Percentiles rank a stretch among this genome's conserved stretches.
Conservation (phyloP, 1,140 invertebrate genomes). For the Drosophila bifasciata region DNA sequence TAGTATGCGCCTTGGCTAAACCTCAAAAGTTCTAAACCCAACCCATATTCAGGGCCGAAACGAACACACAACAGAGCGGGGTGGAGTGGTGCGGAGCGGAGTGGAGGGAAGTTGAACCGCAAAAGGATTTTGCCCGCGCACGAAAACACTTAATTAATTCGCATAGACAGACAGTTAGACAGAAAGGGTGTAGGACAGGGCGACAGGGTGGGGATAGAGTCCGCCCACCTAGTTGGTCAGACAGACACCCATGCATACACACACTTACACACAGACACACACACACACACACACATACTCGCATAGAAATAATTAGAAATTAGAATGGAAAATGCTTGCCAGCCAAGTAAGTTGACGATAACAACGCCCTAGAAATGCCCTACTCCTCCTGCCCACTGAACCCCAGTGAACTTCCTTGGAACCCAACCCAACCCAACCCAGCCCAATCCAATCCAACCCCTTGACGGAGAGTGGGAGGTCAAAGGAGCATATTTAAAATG, state of each 20-base stretch:
- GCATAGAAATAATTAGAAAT: slow-evolving; percentile 81
- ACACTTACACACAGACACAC: slow-evolving; percentile 1
- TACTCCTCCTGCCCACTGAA: background rate
- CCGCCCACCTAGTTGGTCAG: slow-evolving; percentile 69
- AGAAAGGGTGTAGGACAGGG: slow-evolving; percentile 5
- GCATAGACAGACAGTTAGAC: slow-evolving; percentile 69
- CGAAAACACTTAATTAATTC: slow-evolving; percentile 84
- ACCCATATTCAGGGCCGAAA: slow-evolving; percentile 1
- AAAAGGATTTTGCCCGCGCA: slow-evolving; percentile 82
- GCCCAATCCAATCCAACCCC: too few species aligned
- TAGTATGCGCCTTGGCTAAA: slow-evolving; percentile 37
- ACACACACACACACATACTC: slow-evolving; percentile 30
- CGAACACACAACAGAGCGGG: too few species aligned
- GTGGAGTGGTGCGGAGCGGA: too few species aligned
- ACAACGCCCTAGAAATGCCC: slow-evolving; percentile 63
- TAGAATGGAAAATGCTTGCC: slow-evolving; percentile 78
- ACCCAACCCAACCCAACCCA: too few species aligned
- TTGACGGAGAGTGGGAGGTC: background rate
- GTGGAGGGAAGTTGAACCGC: slow-evolving; percentile 61
- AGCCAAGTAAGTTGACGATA: slow-evolving; percentile 61
- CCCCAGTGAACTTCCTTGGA: background rate
- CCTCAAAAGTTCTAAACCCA: slow-evolving; percentile 52
- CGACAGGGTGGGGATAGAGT: slow-evolving; percentile 18
- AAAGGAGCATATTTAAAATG: slow-evolving; percentile 65
- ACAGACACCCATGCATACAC: slow-evolving; percentile 27